These are phyloP conservation scores for Eulemur coronatus DNA, from an alignment of 2,797 vertebrate genomes.

Conservation along the genomic window DNA sequence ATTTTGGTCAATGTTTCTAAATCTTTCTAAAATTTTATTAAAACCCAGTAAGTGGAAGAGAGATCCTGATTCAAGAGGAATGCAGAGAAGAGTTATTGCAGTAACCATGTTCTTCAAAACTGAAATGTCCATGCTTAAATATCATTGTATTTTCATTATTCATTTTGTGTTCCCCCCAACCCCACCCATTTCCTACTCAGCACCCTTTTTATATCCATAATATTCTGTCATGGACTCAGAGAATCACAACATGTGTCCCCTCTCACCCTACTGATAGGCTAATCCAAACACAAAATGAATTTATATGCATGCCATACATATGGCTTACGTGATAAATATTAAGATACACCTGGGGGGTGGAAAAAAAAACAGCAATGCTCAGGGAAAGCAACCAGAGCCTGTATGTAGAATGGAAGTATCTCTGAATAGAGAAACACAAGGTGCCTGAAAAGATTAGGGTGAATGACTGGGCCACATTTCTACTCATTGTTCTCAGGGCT, in stretches of 20 bases:
- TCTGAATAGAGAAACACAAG: background rate
- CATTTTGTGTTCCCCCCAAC: background rate
- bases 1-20: background rate
- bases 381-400: background rate
- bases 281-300: background rate
- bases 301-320: background rate
- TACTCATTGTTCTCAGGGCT: background rate
- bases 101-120: background rate
- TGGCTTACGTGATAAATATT: background rate
- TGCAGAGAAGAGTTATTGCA: background rate
- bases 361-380: background rate
- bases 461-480: background rate
- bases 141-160: background rate
- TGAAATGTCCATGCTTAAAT: background rate
- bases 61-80: background rate
- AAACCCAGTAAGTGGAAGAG: background rate
- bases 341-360: background rate
- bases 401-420: background rate
- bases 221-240: background rate
- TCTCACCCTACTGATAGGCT: background rate
- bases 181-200: background rate
- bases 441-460: background rate
- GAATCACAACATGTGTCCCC: background rate
- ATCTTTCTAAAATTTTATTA: constrained; percentile 6
- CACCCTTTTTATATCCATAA: background rate